Conservation (phyloP, 2,888 invertebrate species). For the Taenaris catops region DNA sequence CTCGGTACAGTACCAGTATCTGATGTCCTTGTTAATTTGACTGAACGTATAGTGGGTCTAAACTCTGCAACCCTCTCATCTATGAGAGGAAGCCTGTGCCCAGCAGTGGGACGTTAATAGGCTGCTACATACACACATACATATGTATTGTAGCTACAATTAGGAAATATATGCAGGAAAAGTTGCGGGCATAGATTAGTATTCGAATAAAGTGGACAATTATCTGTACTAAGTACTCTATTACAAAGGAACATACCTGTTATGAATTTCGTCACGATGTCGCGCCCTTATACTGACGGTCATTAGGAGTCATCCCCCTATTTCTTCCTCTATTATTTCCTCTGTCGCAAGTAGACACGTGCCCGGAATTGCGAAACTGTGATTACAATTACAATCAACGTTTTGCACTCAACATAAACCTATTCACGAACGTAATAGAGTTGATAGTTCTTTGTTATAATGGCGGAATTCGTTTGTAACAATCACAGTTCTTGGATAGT, state of each 20-base stretch:
- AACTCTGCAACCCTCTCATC: too few relatives aligned
- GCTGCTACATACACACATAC: too few relatives aligned
- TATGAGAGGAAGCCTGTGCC: too few relatives aligned
- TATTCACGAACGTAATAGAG: neutral
- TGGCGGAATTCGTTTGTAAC: neutral
- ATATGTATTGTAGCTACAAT: too few relatives aligned
- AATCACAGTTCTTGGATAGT: neutral
- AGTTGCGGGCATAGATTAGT: too few relatives aligned
- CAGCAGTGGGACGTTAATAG: too few relatives aligned
- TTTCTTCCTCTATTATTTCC: constrained; percentile 5
- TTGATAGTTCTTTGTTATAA: neutral
- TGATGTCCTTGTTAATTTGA: constrained; percentile 25
- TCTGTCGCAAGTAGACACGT: constrained; percentile 7
- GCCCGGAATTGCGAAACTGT: constrained; percentile 7
- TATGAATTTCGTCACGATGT: constrained; percentile 4
- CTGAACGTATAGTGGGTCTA: constrained; percentile 34
- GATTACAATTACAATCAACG: constrained; percentile 3
- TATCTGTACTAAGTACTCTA: too few relatives aligned
- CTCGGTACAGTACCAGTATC: constrained; percentile 37
- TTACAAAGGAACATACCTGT: neutral
- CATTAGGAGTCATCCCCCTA: constrained; percentile 7
- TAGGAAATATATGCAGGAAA: too few relatives aligned
- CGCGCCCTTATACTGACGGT: neutral
- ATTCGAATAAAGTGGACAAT: too few relatives aligned
- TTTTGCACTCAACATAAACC: constrained; percentile 1